Evolutionary conservation across 1,140 invertebrate genomes (phyloP).

Genomic region (Calliphora vicina): DNA sequence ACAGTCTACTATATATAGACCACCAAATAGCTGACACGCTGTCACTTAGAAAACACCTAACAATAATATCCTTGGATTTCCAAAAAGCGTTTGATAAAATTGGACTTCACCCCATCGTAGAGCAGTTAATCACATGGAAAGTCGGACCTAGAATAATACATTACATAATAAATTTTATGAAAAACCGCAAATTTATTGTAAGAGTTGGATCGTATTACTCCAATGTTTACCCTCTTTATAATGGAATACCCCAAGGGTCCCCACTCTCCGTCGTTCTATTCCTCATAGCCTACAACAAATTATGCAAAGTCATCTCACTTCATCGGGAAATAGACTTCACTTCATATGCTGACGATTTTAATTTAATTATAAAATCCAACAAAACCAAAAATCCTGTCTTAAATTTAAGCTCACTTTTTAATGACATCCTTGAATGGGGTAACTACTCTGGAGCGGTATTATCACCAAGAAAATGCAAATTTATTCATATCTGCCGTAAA

Average conservation of each 20-base stretch:
- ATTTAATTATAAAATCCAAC: no score
- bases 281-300: not conserved
- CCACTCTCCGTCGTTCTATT: not conserved
- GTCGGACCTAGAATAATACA: conserved; percentile 29
- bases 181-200: not conserved
- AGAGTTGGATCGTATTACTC: not conserved
- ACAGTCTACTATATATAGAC: conserved; percentile 38
- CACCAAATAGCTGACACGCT: conserved; percentile 28
- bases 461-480: no score
- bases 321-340: not conserved
- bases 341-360: no score
- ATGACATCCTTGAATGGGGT: no score
- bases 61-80: not conserved
- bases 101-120: not conserved
- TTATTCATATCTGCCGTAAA: no score
- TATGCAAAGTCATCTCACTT: no score
- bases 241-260: not conserved
- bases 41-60: conserved; percentile 23
- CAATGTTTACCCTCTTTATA: not conserved
- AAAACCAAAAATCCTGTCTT: no score
- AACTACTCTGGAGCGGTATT: no score
- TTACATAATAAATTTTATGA: not conserved
- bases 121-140: conserved; percentile 35
- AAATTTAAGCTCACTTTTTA: no score
- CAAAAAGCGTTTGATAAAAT: not conserved